A percentile compares a stretch with the other conserved stretches of the same genome.
Conservation (phyloP, 1,140 invertebrate genomes). For the Ostrea denselamellosa region DNA sequence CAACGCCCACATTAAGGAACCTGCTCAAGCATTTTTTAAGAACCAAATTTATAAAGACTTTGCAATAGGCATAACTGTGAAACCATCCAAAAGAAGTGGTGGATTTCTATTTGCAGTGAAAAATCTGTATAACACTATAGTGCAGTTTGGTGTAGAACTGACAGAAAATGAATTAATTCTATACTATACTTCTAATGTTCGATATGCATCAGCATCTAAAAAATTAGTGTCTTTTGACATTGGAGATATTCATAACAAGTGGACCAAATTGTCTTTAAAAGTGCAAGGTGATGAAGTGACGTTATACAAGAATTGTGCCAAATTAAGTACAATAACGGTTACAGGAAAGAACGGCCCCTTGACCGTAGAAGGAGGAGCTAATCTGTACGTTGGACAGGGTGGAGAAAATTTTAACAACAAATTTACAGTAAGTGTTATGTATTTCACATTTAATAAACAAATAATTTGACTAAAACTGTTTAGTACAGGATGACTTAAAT, state of each 20-base stretch:
- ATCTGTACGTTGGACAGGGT: slow-evolving; percentile 59
- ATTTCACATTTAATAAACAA: not conserved
- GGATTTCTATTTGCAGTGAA: slow-evolving; percentile 67
- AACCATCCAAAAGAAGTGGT: slow-evolving; percentile 42
- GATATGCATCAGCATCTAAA: slow-evolving; percentile 42
- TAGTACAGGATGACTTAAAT: not conserved
- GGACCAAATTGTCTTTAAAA: slow-evolving; percentile 60
- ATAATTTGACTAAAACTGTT: not conserved
- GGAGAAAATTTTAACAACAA: slow-evolving; percentile 52
- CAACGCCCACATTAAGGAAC: slow-evolving; percentile 53
- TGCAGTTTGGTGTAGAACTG: slow-evolving; percentile 64
- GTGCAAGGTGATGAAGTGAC: slow-evolving; percentile 57
- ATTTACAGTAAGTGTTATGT: slow-evolving; percentile 59
- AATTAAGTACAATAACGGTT: slow-evolving; percentile 45
- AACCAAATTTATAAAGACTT: slow-evolving; percentile 61
- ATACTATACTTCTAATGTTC: slow-evolving; percentile 63
- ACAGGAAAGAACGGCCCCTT: slow-evolving; percentile 42
- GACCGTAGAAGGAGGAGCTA: slow-evolving; percentile 57
- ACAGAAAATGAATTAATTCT: slow-evolving; percentile 51
- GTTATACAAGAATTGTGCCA: slow-evolving; percentile 63
- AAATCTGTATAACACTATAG: slow-evolving; percentile 62
- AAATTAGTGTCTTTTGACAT: slow-evolving; percentile 61
- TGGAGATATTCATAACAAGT: slow-evolving; percentile 53
- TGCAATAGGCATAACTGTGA: slow-evolving; percentile 59
- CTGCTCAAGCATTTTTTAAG: slow-evolving; percentile 55